phyloP scores from a whole-genome alignment of 2,113 vertebrate species.

The Oreochromis aureus region DNA sequence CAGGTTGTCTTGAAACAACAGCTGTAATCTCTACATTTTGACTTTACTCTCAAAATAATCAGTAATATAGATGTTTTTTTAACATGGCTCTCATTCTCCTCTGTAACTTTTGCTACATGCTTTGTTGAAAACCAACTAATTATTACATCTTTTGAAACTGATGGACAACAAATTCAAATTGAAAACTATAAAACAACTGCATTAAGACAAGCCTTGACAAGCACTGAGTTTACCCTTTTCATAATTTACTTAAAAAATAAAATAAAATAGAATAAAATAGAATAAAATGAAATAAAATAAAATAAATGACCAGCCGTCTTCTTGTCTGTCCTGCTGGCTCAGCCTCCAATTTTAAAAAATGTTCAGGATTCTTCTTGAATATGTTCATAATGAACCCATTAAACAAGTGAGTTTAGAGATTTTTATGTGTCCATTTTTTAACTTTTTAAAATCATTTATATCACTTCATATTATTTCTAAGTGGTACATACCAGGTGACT shows the following conservation, averaged over 20 bases:
- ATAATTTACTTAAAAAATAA: not conserved
- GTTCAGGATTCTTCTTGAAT: not conserved
- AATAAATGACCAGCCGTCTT: not conserved
- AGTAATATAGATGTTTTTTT: not conserved
- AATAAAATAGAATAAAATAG: not conserved
- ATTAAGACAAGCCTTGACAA: not conserved
- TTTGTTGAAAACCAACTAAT: not conserved
- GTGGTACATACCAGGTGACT: not conserved
- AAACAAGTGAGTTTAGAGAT: not conserved
- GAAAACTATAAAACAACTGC: not conserved
- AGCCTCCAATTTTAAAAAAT: not conserved
- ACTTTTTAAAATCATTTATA: not conserved
- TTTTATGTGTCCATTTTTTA: not conserved
- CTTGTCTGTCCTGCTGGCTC: not conserved
- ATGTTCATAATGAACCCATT: not conserved
- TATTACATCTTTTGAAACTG: not conserved
- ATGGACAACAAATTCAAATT: not conserved
- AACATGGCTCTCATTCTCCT: not conserved
- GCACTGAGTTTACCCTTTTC: not conserved
- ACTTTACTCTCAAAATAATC: not conserved
- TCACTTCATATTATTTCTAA: not conserved
- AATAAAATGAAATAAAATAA: not conserved
- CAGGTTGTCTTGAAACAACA: not conserved
- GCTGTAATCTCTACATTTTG: fast-evolving
- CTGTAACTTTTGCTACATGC: not conserved